A percentile compares a stretch with the other conserved stretches of the same genome.
Evolutionary conservation across 2,888 invertebrate genomes (phyloP).

Genomic region (Fissipunctia ypsillon): DNA sequence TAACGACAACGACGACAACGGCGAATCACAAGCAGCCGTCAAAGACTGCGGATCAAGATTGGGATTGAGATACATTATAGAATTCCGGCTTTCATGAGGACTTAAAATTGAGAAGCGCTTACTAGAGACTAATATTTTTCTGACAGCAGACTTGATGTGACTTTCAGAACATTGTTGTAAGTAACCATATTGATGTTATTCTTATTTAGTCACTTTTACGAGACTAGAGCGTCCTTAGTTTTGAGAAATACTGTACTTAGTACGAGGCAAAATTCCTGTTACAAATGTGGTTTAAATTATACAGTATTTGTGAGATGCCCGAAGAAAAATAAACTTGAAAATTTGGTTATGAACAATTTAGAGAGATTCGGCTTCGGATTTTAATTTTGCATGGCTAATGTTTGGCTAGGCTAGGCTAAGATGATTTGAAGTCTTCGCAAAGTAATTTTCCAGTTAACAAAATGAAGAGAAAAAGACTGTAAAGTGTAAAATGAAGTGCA

Average conservation of each 20-base stretch:
- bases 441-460: background rate
- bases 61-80: no score
- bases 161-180: background rate
- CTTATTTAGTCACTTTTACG: background rate
- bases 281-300: conserved; percentile 12
- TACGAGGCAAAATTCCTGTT: background rate
- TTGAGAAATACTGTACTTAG: conserved; percentile 4
- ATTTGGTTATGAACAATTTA: background rate
- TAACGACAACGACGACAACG: no score
- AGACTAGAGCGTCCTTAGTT: background rate
- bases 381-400: no score
- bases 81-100: no score
- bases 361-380: no score
- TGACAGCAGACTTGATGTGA: background rate
- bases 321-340: conserved; percentile 6
- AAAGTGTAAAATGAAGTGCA: conserved; percentile 23
- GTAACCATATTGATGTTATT: background rate
- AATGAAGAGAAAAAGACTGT: background rate
- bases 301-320: background rate
- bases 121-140: no score
- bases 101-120: background rate
- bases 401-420: no score
- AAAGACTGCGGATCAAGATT: no score
- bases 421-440: background rate
- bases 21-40: no score